Evolutionary conservation across 2,113 vertebrate genomes (phyloP).

Genomic region (Capricornis sumatraensis): DNA sequence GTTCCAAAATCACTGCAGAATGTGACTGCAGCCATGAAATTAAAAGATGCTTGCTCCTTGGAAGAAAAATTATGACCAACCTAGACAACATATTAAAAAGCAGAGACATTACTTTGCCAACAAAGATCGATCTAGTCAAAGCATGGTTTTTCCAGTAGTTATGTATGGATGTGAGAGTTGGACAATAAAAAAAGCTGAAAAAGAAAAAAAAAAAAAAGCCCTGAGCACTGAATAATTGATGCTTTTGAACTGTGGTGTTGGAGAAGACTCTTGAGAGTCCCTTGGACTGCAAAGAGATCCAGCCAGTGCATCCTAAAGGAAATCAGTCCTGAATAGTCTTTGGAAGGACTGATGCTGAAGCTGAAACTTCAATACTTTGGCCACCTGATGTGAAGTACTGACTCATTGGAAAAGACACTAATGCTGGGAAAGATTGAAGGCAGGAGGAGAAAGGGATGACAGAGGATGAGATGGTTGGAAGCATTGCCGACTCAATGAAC

Average conservation of each 20-base stretch:
- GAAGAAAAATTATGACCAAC: not conserved
- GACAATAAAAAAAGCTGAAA: not conserved
- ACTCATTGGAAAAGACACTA: not conserved
- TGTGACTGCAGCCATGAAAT: not conserved
- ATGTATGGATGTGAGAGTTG: not conserved
- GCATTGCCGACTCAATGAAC: not conserved
- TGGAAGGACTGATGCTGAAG: not conserved
- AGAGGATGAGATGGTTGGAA: not conserved
- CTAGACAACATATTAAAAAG: not conserved
- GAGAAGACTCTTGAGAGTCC: not conserved
- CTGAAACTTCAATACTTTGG: not conserved
- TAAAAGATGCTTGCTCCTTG: not conserved
- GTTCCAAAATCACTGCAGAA: not conserved
- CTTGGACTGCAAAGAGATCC: not conserved
- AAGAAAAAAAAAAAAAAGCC: not conserved
- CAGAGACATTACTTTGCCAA: not conserved
- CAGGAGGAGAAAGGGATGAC: not conserved
- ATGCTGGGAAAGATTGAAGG: not conserved
- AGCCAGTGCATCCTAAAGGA: not conserved
- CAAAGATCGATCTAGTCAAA: not conserved
- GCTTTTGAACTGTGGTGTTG: not conserved
- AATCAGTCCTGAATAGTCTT: not conserved
- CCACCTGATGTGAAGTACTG: not conserved
- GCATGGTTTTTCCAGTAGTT: not conserved
- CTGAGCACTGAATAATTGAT: not conserved